These are phyloP conservation scores for Pocota personata DNA, from an alignment of 2,888 invertebrate species.

Conservation along the genomic window DNA sequence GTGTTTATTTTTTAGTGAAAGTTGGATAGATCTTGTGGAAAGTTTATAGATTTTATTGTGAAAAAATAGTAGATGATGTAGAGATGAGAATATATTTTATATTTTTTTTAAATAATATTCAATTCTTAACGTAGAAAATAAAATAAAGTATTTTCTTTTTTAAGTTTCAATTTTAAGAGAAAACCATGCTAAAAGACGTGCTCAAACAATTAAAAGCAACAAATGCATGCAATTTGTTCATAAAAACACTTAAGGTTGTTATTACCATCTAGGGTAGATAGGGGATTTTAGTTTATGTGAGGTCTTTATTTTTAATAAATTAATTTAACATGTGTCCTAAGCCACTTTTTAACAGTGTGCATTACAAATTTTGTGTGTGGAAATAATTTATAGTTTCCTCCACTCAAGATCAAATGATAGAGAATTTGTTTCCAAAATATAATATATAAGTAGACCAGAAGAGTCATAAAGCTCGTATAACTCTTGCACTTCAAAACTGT, in stretches of 20 bases:
- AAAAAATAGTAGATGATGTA: conserved; percentile 17
- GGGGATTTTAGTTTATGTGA: no score
- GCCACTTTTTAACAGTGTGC: no score
- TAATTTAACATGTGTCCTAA: no score
- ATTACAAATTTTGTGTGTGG: no score
- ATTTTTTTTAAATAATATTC: conserved; percentile 9
- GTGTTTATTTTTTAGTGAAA: conserved; percentile 18
- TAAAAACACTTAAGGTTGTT: neutral
- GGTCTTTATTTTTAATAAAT: no score
- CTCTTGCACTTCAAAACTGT: no score
- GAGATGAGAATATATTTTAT: conserved; percentile 26
- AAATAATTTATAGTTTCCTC: no score
- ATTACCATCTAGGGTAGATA: neutral
- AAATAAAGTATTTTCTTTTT: neutral
- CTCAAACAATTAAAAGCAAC: conserved; percentile 3
- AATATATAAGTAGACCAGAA: no score
- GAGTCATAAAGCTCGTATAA: no score
- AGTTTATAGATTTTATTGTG: conserved; percentile 1
- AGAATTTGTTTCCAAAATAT: no score
- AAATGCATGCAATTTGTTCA: conserved; percentile 17
- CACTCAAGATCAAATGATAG: no score
- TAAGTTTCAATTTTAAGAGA: neutral
- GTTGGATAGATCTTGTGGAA: conserved; percentile 14
- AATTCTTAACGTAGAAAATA: neutral
- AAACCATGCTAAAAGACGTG: conserved; percentile 29